These are phyloP conservation scores for Rallus crepitans DNA, from an alignment of 2,797 vertebrate species.

Conservation along the genomic window DNA sequence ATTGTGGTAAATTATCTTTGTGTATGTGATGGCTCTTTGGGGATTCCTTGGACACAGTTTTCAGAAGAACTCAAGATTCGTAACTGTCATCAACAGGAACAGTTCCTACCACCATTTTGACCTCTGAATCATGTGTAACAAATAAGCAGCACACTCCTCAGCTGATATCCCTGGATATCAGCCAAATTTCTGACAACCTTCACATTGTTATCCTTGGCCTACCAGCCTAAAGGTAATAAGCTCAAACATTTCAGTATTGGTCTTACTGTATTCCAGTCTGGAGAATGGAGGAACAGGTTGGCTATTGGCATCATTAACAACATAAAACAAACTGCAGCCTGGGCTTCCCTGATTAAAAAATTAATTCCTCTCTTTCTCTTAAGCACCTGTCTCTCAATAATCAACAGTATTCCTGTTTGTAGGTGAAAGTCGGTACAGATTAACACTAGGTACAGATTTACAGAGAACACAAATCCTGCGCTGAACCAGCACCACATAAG, in stretches of 20 bases:
- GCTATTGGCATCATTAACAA: neutral
- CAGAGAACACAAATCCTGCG: neutral
- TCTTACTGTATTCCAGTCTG: neutral
- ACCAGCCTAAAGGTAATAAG: neutral
- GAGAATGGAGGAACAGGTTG: neutral
- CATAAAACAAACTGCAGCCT: neutral
- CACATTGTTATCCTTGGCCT: neutral
- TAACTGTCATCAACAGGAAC: neutral
- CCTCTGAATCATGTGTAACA: neutral
- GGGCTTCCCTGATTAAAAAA: neutral
- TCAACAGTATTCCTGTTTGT: neutral
- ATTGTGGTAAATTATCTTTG: neutral
- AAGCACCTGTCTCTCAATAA: neutral
- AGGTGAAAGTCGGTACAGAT: neutral
- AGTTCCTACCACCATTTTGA: neutral
- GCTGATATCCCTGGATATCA: neutral
- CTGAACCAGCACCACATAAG: neutral
- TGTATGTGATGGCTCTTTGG: neutral
- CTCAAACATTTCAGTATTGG: neutral
- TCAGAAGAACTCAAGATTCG: neutral
- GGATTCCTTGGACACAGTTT: neutral
- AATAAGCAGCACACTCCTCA: neutral
- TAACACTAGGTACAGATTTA: neutral
- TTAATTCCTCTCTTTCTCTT: neutral
- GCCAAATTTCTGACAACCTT: slow-evolving; percentile 3